Conservation (phyloP, 2,113 vertebrate species). For the Kobus ellipsiprymnus region DNA sequence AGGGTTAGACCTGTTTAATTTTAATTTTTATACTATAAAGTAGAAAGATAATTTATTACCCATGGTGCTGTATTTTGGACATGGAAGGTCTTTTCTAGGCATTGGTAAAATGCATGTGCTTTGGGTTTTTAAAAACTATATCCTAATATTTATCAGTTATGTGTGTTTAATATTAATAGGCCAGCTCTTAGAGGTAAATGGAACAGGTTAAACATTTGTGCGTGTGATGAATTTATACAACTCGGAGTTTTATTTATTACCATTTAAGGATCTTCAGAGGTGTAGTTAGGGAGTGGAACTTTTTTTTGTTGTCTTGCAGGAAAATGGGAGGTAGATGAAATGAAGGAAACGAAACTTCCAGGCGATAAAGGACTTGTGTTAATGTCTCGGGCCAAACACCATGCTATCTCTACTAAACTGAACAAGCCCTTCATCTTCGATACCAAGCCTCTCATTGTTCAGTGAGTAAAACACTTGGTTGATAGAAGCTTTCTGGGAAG, state of each 20-base stretch:
- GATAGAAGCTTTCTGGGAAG: background rate
- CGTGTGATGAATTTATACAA: background rate
- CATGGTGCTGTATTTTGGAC: background rate
- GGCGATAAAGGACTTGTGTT: constrained; percentile 96
- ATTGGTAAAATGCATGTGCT: background rate
- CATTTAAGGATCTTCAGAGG: background rate
- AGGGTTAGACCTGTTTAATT: background rate
- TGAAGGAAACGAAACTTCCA: constrained; percentile 93
- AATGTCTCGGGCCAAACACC: constrained; percentile 95
- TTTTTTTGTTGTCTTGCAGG: constrained; percentile 78
- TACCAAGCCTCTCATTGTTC: constrained; percentile 91
- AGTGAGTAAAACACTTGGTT: constrained; percentile 85
- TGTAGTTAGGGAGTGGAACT: background rate
- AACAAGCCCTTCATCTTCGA: constrained; percentile 93
- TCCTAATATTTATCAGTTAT: background rate
- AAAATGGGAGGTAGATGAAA: constrained; percentile 96
- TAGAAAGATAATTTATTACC: background rate
- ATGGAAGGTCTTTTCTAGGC: background rate
- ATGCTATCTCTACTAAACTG: constrained; percentile 92
- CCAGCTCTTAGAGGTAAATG: background rate
- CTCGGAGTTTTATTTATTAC: background rate
- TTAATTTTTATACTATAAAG: background rate
- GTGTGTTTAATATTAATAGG: background rate
- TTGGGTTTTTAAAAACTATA: background rate
- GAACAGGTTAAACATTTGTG: background rate